Conservation (phyloP, 1,140 invertebrate genomes). For the Drosophila setifemur region DNA sequence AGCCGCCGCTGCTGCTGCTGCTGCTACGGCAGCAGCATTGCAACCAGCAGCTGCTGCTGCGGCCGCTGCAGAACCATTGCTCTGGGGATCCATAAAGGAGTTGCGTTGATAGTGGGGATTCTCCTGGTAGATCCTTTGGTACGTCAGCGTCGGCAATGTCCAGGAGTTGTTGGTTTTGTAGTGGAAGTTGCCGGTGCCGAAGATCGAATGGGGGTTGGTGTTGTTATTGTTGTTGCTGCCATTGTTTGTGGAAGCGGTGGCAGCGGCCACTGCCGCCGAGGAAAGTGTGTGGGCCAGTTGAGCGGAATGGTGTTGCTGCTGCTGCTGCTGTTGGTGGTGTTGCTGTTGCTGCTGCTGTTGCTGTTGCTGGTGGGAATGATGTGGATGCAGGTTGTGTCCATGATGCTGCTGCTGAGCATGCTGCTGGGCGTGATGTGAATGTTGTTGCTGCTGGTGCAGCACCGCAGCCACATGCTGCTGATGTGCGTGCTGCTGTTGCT, state of each 20-base stretch:
- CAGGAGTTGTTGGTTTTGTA: slow-evolving; percentile 81
- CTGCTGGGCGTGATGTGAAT: slow-evolving; percentile 57
- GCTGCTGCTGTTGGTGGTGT: neutral
- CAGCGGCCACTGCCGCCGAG: slow-evolving; percentile 51
- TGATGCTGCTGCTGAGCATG: slow-evolving; percentile 54
- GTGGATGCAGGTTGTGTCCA: slow-evolving; percentile 43
- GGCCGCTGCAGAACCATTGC: slow-evolving; percentile 16
- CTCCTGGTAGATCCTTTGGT: slow-evolving; percentile 75
- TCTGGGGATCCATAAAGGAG: slow-evolving; percentile 62
- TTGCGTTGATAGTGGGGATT: slow-evolving; percentile 71
- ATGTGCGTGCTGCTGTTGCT: slow-evolving; percentile 71
- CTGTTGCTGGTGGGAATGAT: slow-evolving; percentile 52
- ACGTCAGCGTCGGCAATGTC: slow-evolving; percentile 71
- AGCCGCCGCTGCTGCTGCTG: slow-evolving; percentile 23
- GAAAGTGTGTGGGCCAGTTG: slow-evolving; percentile 63
- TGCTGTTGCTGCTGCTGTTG: slow-evolving; percentile 62
- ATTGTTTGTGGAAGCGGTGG: slow-evolving; percentile 21
- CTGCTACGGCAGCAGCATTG: slow-evolving; percentile 17
- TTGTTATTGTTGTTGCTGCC: slow-evolving; percentile 30
- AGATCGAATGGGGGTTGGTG: slow-evolving; percentile 76
- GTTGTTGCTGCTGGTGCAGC: slow-evolving; percentile 55
- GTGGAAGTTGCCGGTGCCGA: slow-evolving; percentile 79
- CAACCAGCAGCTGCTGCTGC: slow-evolving; percentile 29
- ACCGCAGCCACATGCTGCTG: slow-evolving; percentile 66
- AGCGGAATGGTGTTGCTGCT: slow-evolving; percentile 40